Evolutionary conservation across 2,113 vertebrate genomes (phyloP).

Genomic region (Chaetodon auriga): DNA sequence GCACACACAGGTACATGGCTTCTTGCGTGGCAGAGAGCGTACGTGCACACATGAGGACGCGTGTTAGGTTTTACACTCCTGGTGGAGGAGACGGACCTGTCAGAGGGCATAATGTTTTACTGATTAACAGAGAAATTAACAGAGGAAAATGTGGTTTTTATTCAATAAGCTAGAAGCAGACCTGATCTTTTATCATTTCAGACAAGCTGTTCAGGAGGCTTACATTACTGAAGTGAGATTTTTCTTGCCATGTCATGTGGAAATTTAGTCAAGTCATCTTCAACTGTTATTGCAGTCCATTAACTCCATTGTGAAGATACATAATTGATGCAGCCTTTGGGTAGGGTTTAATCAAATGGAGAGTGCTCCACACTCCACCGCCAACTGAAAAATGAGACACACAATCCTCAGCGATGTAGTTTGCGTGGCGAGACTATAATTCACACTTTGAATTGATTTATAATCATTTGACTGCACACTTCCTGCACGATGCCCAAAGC

Average conservation of each 20-base stretch:
- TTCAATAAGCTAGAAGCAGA: slow-evolving; percentile 53
- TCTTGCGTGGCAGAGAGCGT: neutral
- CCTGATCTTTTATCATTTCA: slow-evolving; percentile 59
- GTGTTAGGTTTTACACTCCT: neutral
- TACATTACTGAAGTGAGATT: slow-evolving; percentile 70
- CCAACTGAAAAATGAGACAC: slow-evolving; percentile 76
- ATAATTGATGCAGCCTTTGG: slow-evolving; percentile 84
- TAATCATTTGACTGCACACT: slow-evolving; percentile 65
- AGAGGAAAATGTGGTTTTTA: slow-evolving; percentile 57
- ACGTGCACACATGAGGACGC: neutral
- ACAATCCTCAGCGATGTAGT: slow-evolving; percentile 65
- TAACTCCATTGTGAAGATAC: slow-evolving; percentile 83
- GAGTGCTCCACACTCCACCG: slow-evolving; percentile 69
- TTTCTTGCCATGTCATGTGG: slow-evolving; percentile 75
- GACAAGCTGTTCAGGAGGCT: slow-evolving; percentile 61
- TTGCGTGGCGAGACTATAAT: slow-evolving; percentile 61
- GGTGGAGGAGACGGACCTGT: slow-evolving; percentile 16
- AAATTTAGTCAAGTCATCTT: slow-evolving; percentile 83
- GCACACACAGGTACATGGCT: slow-evolving; percentile 1
- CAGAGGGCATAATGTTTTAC: slow-evolving; percentile 33
- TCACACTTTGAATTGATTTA: slow-evolving; percentile 74
- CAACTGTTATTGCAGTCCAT: slow-evolving; percentile 81
- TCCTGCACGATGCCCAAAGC: slow-evolving; percentile 46
- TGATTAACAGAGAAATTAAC: slow-evolving; percentile 57
- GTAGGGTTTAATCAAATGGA: slow-evolving; percentile 83